Conservation (phyloP, 2,888 invertebrate genomes). For the Polylopha cassiicola region DNA sequence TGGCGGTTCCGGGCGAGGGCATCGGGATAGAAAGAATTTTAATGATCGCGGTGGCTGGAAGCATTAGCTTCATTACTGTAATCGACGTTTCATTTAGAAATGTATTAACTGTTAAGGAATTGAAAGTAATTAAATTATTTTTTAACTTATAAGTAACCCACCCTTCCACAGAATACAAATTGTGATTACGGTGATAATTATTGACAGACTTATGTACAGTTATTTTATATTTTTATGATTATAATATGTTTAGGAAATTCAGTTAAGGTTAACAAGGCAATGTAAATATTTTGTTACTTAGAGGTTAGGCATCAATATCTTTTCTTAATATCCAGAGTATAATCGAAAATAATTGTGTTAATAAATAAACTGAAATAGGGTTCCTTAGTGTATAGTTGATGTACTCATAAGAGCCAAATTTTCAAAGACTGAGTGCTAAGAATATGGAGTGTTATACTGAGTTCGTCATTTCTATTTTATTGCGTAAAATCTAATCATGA, state of each 20-base stretch:
- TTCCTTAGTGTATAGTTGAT: conserved; percentile 45
- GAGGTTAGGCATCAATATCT: conserved; percentile 4
- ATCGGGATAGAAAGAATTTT: conserved; percentile 69
- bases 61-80: conserved; percentile 49
- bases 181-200: conserved; percentile 67
- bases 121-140: conserved; percentile 41
- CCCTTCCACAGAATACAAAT: conserved; percentile 58
- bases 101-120: conserved; percentile 14
- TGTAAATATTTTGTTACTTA: conserved; percentile 22
- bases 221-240: conserved; percentile 44
- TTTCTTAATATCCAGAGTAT: conserved; percentile 8
- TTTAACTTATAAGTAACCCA: conserved; percentile 31
- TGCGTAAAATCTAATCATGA: conserved; percentile 10
- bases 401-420: conserved; percentile 73
- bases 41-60: conserved; percentile 73
- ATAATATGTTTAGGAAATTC: conserved; percentile 37
- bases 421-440: conserved; percentile 69
- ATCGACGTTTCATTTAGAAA: conserved; percentile 25
- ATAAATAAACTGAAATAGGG: conserved; percentile 25
- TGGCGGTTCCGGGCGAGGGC: conserved; percentile 64
- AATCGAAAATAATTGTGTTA: conserved; percentile 20
- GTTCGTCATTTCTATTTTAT: conserved; percentile 25
- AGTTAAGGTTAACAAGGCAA: conserved; percentile 31
- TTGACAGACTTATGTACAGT: conserved; percentile 48
- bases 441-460: conserved; percentile 51